These are phyloP conservation scores for Xerus inauris DNA, from an alignment of 2,113 vertebrate genomes.

Conservation along the genomic window DNA sequence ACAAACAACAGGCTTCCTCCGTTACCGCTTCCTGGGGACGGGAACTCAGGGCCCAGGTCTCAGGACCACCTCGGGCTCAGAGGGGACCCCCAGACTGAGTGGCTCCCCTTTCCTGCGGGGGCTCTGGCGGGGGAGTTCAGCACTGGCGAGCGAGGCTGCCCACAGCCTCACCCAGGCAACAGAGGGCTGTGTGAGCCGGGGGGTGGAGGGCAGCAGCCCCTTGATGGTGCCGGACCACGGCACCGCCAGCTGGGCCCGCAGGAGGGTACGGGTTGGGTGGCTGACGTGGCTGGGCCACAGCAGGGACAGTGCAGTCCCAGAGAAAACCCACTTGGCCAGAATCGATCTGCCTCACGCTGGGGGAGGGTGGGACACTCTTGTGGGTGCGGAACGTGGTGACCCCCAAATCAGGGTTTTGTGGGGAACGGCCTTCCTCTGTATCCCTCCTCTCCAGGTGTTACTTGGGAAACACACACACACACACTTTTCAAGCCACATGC, in stretches of 20 bases:
- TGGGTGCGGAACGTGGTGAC: rapidly evolving
- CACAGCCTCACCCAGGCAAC: background rate
- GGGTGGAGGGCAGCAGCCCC: too few relatives aligned
- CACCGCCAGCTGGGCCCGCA: background rate
- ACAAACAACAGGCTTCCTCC: background rate
- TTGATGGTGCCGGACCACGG: too few relatives aligned
- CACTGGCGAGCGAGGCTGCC: background rate
- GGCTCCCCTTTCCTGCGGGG: background rate
- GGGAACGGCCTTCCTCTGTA: background rate
- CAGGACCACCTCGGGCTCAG: background rate
- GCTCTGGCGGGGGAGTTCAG: rapidly evolving
- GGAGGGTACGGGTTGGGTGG: too few relatives aligned
- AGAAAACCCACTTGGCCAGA: background rate
- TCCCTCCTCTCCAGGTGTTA: constrained; percentile 63
- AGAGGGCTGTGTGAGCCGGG: rapidly evolving
- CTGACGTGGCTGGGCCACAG: too few relatives aligned
- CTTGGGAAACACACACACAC: background rate
- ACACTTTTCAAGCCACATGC: constrained; percentile 26
- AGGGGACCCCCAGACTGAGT: rapidly evolving
- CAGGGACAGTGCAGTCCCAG: background rate
- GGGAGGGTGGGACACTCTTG: background rate
- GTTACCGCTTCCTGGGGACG: rapidly evolving
- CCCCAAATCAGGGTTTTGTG: background rate
- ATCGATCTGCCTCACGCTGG: background rate
- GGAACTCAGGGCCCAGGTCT: rapidly evolving